phyloP scores from a whole-genome alignment of 30 jellyfish, hydroid and myxozoan species.

The Aurelia aurita complex sp. Pacific region DNA sequence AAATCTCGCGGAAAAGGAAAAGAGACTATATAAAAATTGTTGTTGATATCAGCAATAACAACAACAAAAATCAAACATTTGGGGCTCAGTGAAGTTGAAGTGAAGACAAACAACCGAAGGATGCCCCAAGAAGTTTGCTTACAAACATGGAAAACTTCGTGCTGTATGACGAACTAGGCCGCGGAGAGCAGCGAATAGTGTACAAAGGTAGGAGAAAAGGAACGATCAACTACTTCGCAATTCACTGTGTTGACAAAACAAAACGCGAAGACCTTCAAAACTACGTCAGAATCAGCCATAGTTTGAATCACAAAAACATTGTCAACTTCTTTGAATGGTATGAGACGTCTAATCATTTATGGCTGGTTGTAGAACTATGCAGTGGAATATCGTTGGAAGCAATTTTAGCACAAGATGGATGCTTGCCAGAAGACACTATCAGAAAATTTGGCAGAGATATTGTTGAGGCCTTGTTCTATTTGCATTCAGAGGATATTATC shows the following conservation, averaged over 20 bases:
- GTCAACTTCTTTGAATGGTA: constrained; percentile 93
- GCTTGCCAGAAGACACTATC: constrained; percentile 77
- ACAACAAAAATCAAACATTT: no score
- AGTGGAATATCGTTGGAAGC: constrained; percentile 75
- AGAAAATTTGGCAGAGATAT: constrained; percentile 72
- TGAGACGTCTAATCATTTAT: constrained; percentile 88
- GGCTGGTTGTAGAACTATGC: constrained; percentile 96
- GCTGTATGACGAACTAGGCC: constrained; percentile 89
- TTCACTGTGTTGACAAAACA: constrained; percentile 87
- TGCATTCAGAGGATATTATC: constrained; percentile 76
- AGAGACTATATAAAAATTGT: no score
- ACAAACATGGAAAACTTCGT: constrained; percentile 87
- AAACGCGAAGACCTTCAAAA: constrained; percentile 81
- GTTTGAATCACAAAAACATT: constrained; percentile 64
- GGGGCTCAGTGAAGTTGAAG: no score
- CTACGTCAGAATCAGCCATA: constrained; percentile 82
- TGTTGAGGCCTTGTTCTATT: constrained; percentile 69
- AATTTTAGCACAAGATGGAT: constrained; percentile 59
- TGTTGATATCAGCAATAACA: no score
- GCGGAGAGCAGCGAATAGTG: constrained; percentile 82
- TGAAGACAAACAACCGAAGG: no score
- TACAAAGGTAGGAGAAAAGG: constrained; percentile 95
- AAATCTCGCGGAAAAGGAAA: no score
- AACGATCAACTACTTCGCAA: constrained; percentile 82
- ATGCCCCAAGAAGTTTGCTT: no score